These are phyloP conservation scores for Drosophila kepulauana DNA, from an alignment of 1,140 invertebrate genomes.

Conservation along the genomic window DNA sequence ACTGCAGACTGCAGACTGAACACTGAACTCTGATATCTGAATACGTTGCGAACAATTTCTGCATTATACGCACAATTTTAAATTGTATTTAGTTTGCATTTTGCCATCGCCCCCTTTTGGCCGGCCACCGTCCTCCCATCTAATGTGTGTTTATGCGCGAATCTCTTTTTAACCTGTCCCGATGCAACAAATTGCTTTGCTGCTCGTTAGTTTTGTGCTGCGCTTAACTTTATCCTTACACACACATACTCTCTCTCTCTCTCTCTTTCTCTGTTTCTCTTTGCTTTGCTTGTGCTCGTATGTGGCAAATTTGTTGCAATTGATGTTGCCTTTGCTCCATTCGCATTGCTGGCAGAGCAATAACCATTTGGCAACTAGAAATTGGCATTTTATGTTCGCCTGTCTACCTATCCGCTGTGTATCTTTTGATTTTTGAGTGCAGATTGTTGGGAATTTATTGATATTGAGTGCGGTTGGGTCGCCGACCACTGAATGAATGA, in stretches of 20 bases:
- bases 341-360: slow-evolving; percentile 48
- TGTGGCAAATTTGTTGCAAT: slow-evolving; percentile 55
- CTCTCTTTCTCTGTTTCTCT: slow-evolving; percentile 17
- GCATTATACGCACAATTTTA: slow-evolving; percentile 62
- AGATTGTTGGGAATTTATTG: slow-evolving; percentile 78
- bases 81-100: slow-evolving; percentile 59
- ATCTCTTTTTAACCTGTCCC: slow-evolving; percentile 34
- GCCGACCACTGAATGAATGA: slow-evolving; percentile 8
- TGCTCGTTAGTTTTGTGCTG: slow-evolving; percentile 51
- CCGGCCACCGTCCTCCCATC: background rate
- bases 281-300: slow-evolving; percentile 48
- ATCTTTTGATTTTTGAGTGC: slow-evolving; percentile 82
- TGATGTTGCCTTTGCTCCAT: slow-evolving; percentile 14
- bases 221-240: slow-evolving; percentile 59
- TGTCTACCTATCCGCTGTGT: slow-evolving; percentile 60
- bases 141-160: slow-evolving; percentile 32
- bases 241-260: slow-evolving; percentile 17
- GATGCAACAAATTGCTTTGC: slow-evolving; percentile 72
- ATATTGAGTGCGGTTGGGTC: slow-evolving; percentile 65
- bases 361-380: slow-evolving; percentile 83
- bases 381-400: slow-evolving; percentile 81
- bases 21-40: slow-evolving; percentile 39
- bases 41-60: slow-evolving; percentile 48
- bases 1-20: slow-evolving; percentile 15
- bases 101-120: background rate